These are phyloP conservation scores for Synanthedon tipuliformis DNA, from an alignment of 2,888 invertebrate species.

Conservation along the genomic window DNA sequence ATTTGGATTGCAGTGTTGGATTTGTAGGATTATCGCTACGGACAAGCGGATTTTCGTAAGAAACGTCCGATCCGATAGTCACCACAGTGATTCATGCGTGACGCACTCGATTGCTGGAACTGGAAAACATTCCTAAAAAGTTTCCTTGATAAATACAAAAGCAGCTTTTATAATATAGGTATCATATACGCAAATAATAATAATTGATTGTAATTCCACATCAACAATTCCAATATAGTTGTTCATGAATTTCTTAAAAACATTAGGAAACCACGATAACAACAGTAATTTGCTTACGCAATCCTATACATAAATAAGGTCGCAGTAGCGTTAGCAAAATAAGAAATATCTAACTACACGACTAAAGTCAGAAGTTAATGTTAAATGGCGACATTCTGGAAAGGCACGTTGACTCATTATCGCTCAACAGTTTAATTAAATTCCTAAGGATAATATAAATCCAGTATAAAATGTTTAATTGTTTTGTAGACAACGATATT, in stretches of 20 bases:
- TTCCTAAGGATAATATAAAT: too few species aligned
- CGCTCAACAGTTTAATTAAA: too few species aligned
- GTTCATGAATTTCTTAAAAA: background rate
- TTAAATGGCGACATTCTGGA: too few species aligned
- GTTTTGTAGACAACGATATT: too few species aligned
- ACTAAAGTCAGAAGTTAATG: too few species aligned
- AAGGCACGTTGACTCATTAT: too few species aligned
- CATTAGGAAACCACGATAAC: background rate
- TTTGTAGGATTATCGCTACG: slow-evolving; percentile 29
- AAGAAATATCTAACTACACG: too few species aligned
- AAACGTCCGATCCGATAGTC: slow-evolving; percentile 43
- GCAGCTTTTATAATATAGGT: too few species aligned
- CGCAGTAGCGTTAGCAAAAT: background rate
- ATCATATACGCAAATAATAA: too few species aligned
- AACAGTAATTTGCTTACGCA: background rate
- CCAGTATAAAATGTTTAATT: too few species aligned
- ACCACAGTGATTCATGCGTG: slow-evolving; percentile 67
- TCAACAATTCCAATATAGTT: background rate
- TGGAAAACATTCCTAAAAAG: slow-evolving; percentile 39
- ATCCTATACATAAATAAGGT: background rate
- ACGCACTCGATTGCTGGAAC: slow-evolving; percentile 64
- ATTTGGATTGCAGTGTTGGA: slow-evolving; percentile 70
- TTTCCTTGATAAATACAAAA: background rate
- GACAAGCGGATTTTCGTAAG: slow-evolving; percentile 49
- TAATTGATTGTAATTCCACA: too few species aligned